Evolutionary conservation across 2,113 vertebrate genomes (phyloP).

Genomic region (Chloebia gouldiae): DNA sequence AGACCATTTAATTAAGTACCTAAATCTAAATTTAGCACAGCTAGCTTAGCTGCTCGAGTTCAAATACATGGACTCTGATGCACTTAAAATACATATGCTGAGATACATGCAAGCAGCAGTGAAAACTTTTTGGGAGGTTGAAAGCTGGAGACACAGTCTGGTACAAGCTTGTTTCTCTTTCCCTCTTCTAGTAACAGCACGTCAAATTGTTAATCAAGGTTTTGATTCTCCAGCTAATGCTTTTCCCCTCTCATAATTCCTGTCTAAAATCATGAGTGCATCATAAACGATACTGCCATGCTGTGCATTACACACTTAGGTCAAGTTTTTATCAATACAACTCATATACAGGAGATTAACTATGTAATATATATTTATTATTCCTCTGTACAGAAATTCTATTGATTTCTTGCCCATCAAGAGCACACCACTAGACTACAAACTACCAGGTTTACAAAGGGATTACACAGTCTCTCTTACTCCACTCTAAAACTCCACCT

Average conservation of each 20-base stretch:
- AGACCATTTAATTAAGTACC: constrained; percentile 24
- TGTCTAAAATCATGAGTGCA: background rate
- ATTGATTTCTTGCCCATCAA: constrained; percentile 10
- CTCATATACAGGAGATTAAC: constrained; percentile 21
- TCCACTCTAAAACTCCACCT: background rate
- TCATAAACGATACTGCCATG: background rate
- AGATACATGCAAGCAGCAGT: background rate
- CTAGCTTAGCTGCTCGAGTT: constrained; percentile 13
- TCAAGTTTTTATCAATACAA: constrained; percentile 37
- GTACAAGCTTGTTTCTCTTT: background rate
- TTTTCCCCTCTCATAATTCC: background rate
- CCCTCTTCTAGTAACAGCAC: background rate
- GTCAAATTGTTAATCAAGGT: background rate
- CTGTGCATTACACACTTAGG: background rate
- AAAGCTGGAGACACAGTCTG: background rate
- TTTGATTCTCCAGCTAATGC: background rate
- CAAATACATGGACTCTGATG: background rate
- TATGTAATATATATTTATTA: constrained; percentile 12
- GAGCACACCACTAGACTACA: background rate
- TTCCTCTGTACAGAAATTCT: background rate
- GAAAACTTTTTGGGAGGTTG: background rate
- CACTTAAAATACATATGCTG: constrained; percentile 47
- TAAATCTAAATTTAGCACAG: constrained; percentile 22
- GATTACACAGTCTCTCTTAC: background rate
- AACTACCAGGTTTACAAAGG: background rate